These are phyloP conservation scores for Sinosuthora webbiana DNA, from an alignment of 2,113 vertebrate genomes.

Conservation along the genomic window DNA sequence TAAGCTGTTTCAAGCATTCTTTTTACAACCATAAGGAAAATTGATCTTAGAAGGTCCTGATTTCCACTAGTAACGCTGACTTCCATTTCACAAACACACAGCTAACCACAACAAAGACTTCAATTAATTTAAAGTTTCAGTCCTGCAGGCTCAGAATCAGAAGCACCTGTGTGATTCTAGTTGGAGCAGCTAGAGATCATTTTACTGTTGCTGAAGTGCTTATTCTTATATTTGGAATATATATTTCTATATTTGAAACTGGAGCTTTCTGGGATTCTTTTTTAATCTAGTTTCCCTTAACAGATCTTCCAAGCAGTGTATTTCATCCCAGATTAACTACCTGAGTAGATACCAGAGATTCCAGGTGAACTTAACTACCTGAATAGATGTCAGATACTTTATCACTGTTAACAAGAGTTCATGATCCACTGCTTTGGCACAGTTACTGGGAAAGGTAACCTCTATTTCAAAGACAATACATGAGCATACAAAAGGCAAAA, in stretches of 20 bases:
- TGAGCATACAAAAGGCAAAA: background rate
- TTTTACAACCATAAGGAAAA: background rate
- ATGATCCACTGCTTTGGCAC: background rate
- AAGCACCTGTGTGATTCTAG: background rate
- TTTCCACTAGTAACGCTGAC: background rate
- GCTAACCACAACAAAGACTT: background rate
- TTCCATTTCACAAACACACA: background rate
- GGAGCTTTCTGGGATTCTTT: background rate
- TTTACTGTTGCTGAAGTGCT: background rate
- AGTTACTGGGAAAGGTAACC: background rate
- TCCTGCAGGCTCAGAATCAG: background rate
- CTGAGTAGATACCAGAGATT: background rate
- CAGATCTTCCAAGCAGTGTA: background rate
- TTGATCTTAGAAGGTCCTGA: background rate
- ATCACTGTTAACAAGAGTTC: fast-evolving
- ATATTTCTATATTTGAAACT: background rate
- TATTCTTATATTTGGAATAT: background rate
- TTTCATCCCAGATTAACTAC: background rate
- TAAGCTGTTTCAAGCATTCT: background rate
- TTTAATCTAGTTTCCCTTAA: background rate
- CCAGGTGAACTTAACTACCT: background rate
- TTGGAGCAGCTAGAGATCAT: background rate
- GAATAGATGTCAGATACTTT: background rate
- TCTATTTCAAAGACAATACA: background rate
- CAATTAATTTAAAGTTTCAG: background rate